Evolutionary conservation across 2,113 vertebrate genomes (phyloP).

Genomic region (Hippopotamus amphibius): DNA sequence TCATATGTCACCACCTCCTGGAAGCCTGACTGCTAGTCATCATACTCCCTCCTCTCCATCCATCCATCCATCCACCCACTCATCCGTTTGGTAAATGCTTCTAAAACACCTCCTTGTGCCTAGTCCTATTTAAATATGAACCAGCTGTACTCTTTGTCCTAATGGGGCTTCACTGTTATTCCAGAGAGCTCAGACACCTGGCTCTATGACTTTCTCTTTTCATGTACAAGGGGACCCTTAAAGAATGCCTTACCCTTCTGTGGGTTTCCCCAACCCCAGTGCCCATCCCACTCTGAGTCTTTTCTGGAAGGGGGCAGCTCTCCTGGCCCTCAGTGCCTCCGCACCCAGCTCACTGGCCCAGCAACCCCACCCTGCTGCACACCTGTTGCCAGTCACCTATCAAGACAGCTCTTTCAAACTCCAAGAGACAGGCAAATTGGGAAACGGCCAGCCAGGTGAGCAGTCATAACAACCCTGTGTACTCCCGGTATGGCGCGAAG

Average conservation of each 20-base stretch:
- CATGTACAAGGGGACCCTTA: neutral
- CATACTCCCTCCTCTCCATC: neutral
- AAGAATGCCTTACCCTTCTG: neutral
- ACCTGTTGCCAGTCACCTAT: constrained; percentile 52
- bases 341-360: neutral
- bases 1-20: neutral
- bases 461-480: constrained; percentile 44
- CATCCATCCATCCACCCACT: neutral
- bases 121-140: neutral
- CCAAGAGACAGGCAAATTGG: neutral
- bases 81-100: neutral
- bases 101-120: neutral
- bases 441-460: neutral
- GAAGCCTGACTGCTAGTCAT: neutral
- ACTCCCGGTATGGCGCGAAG: neutral
- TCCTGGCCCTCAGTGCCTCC: neutral
- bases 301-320: neutral
- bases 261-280: neutral
- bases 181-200: neutral
- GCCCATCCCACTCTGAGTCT: neutral
- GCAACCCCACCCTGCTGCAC: neutral
- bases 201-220: neutral
- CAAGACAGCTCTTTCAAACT: constrained; percentile 32
- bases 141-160: neutral
- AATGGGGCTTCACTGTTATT: neutral